A percentile compares a stretch with the other conserved stretches of the same genome.
phyloP scores from a whole-genome alignment of 2,113 vertebrate species.

The Thymallus thymallus region DNA sequence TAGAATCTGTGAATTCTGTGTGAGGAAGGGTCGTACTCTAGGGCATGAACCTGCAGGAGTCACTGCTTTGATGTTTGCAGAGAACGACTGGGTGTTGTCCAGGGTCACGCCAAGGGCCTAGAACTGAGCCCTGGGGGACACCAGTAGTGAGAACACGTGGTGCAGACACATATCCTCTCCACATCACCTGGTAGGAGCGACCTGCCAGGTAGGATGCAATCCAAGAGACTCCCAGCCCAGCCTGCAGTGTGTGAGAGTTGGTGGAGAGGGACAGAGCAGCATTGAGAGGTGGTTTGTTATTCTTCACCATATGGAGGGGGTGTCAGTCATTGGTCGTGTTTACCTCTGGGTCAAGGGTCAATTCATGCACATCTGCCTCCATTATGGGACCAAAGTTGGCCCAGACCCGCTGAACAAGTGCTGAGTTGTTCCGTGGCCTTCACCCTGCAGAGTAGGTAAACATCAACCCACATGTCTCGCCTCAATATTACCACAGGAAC shows the following conservation, averaged over 20 bases:
- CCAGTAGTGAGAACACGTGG: too few relatives aligned
- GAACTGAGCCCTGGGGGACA: too few relatives aligned
- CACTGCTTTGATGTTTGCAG: too few relatives aligned
- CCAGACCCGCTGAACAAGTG: constrained; percentile 10
- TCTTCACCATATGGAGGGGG: constrained; percentile 30
- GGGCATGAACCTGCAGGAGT: too few relatives aligned
- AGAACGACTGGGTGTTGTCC: too few relatives aligned
- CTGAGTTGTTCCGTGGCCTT: constrained; percentile 1
- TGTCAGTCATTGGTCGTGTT: constrained; percentile 15
- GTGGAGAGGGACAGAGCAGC: constrained; percentile 33
- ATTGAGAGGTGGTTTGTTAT: constrained; percentile 38
- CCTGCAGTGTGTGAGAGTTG: neutral
- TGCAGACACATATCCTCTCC: too few relatives aligned
- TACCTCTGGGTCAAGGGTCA: constrained; percentile 31
- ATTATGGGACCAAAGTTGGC: constrained; percentile 15
- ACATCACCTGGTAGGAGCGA: neutral
- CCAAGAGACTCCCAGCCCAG: neutral
- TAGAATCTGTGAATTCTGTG: too few relatives aligned
- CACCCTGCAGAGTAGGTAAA: neutral
- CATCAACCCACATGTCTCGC: neutral
- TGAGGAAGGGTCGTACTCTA: too few relatives aligned
- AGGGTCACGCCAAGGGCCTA: too few relatives aligned
- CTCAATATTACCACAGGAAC: constrained; percentile 15
- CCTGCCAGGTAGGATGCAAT: neutral
- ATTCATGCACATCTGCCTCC: constrained; percentile 35